phyloP scores from a whole-genome alignment of 2,888 invertebrate genomes.

The Cataglyphis rosenhaueri region DNA sequence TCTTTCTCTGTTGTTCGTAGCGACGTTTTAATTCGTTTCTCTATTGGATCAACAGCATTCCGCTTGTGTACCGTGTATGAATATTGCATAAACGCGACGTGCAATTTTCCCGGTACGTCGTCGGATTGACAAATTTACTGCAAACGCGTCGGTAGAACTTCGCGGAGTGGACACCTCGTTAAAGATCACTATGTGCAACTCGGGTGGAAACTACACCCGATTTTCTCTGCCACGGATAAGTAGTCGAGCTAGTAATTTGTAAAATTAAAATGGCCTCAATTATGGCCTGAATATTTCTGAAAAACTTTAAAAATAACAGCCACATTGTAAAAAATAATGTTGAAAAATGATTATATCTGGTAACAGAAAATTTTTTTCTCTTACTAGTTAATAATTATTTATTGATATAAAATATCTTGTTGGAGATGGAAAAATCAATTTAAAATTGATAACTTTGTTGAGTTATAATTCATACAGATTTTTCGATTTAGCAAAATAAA shows the following conservation, averaged over 20 bases:
- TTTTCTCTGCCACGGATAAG: conserved; percentile 62
- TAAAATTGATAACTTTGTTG: not conserved
- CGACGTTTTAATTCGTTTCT: conserved; percentile 28
- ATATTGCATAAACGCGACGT: conserved; percentile 48
- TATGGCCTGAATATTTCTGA: not conserved
- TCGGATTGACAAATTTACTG: conserved; percentile 48
- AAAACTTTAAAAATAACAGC: not conserved
- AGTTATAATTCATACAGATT: not conserved
- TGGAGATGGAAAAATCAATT: not conserved
- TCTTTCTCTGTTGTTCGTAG: not conserved
- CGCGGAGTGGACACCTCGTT: conserved; percentile 35
- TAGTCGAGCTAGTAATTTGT: conserved; percentile 61
- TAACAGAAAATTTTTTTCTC: not conserved
- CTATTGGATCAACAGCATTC: conserved; percentile 25
- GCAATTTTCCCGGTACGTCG: conserved; percentile 44
- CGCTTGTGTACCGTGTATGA: conserved; percentile 32
- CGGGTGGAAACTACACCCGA: conserved; percentile 40
- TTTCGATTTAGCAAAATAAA: conserved; percentile 1
- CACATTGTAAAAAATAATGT: not conserved
- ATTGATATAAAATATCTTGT: not conserved
- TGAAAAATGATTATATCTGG: too few relatives aligned
- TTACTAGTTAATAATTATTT: conserved; percentile 20
- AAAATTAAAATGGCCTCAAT: conserved; percentile 56
- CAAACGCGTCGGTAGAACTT: conserved; percentile 44
- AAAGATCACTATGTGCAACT: conserved; percentile 39